Evolutionary conservation across 2,888 invertebrate species (phyloP).

Genomic region (Scelioninae gen. 2): DNA sequence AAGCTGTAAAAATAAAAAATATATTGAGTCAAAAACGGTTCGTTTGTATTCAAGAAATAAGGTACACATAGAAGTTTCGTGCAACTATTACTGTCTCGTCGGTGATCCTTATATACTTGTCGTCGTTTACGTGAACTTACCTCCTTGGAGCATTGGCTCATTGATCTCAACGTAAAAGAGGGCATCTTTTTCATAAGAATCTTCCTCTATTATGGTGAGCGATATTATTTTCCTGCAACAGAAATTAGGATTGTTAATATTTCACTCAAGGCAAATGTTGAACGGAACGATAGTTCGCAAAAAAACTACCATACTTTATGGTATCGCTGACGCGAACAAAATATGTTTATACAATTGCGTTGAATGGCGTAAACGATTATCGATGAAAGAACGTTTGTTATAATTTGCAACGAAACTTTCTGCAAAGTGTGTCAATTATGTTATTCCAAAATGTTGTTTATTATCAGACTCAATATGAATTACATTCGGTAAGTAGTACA

Average conservation of each 20-base stretch:
- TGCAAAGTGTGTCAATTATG: no score
- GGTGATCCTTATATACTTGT: slow-evolving; percentile 3
- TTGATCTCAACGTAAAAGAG: slow-evolving; percentile 94
- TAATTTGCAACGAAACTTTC: no score
- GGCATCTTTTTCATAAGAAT: slow-evolving; percentile 98
- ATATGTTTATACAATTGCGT: no score
- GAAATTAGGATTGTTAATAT: no score
- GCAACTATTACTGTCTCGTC: slow-evolving; percentile 49
- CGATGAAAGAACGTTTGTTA: no score
- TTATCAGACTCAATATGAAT: no score
- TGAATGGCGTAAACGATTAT: no score
- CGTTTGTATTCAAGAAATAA: slow-evolving; percentile 18
- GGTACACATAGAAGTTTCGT: slow-evolving; percentile 45
- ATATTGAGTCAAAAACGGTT: slow-evolving; percentile 25
- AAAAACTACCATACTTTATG: background rate
- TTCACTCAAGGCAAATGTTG: no score
- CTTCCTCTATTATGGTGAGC: slow-evolving; percentile 94
- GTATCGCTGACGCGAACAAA: no score
- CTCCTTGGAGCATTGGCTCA: slow-evolving; percentile 91
- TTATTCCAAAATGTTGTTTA: no score
- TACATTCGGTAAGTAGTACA: no score
- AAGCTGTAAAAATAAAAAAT: slow-evolving; percentile 16
- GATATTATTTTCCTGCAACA: slow-evolving; percentile 88
- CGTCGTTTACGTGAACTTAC: slow-evolving; percentile 77
- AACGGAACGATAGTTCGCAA: no score